These are phyloP conservation scores for Erethizon dorsatum DNA, from an alignment of 2,797 vertebrate species.

Conservation along the genomic window DNA sequence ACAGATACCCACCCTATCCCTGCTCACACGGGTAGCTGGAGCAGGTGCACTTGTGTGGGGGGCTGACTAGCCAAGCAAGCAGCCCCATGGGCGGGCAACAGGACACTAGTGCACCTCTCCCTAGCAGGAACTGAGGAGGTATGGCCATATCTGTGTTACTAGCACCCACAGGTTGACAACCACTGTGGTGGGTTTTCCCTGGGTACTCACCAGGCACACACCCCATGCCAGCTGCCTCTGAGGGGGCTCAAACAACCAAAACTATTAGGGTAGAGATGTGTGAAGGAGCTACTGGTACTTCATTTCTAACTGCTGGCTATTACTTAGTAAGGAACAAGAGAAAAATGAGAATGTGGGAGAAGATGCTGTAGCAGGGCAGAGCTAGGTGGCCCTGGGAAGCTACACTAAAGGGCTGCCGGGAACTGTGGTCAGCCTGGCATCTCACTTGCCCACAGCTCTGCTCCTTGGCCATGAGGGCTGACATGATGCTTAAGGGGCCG, in stretches of 20 bases:
- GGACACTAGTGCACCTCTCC: neutral
- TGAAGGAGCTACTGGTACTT: neutral
- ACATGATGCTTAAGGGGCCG: neutral
- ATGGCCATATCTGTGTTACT: neutral
- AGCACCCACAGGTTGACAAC: neutral
- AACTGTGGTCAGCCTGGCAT: neutral
- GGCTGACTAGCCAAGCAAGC: neutral
- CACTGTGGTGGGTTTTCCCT: neutral
- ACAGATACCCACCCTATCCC: neutral
- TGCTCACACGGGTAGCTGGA: neutral
- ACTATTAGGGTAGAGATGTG: neutral
- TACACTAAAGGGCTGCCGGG: neutral
- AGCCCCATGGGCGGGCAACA: neutral
- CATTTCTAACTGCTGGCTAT: neutral
- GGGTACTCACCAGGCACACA: neutral
- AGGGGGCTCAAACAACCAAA: neutral
- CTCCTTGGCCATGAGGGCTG: neutral
- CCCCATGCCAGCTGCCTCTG: neutral
- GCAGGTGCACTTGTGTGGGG: neutral
- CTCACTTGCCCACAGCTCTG: neutral
- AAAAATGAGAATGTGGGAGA: neutral
- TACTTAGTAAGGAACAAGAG: slow-evolving; percentile 15
- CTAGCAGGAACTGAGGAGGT: neutral
- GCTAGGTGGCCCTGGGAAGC: neutral
- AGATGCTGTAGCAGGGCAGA: neutral